phyloP scores from a whole-genome alignment of 1,140 invertebrate species.

The Melitaea cinxia region DNA sequence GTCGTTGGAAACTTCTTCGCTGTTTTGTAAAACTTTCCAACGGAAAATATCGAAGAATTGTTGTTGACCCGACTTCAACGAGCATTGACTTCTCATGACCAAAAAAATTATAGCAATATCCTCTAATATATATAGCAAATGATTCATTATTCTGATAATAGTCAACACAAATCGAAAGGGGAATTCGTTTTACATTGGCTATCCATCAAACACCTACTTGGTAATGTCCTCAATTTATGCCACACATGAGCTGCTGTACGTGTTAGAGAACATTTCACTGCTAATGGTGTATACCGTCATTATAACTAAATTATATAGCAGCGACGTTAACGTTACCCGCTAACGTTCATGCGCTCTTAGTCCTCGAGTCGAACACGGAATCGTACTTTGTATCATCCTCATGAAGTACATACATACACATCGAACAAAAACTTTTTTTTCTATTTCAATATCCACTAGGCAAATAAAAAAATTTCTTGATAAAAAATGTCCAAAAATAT shows the following conservation, averaged over 20 bases:
- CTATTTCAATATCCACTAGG: neutral
- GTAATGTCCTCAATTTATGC: conserved; percentile 26
- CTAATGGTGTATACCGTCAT: conserved; percentile 57
- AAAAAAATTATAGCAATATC: too few relatives aligned
- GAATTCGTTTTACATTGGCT: conserved; percentile 5
- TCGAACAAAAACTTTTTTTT: neutral
- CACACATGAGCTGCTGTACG: conserved; percentile 21
- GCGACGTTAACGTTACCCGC: conserved; percentile 47
- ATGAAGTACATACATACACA: neutral
- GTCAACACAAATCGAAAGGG: conserved; percentile 10
- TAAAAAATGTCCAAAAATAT: too few relatives aligned
- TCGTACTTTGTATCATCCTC: conserved; percentile 33
- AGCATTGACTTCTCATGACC: neutral
- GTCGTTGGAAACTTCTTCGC: conserved; percentile 24
- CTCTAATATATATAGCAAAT: too few relatives aligned
- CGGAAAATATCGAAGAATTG: neutral
- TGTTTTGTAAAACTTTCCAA: conserved; percentile 36
- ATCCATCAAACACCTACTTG: conserved; percentile 16
- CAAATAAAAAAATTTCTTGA: too few relatives aligned
- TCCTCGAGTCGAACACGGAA: conserved; percentile 46
- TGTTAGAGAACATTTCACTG: conserved; percentile 27
- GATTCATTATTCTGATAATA: neutral
- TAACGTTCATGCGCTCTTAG: conserved; percentile 51
- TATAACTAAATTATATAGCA: conserved; percentile 44
- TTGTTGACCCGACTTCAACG: neutral